A percentile compares a stretch with the other conserved stretches of the same genome.
Evolutionary conservation across 2,888 invertebrate species (phyloP).

Genomic region (Autographa gamma): DNA sequence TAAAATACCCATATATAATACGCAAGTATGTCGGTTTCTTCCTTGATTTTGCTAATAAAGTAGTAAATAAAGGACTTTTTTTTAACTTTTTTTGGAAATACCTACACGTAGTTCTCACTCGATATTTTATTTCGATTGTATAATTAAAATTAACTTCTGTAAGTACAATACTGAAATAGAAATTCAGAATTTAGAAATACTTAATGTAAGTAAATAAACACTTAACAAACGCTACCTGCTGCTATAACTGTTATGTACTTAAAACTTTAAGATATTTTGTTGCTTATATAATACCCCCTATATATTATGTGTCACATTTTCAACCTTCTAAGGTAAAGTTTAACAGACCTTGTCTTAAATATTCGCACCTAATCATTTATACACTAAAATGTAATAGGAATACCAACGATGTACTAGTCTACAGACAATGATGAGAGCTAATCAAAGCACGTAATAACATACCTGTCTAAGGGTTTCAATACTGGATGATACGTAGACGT

Average conservation of each 20-base stretch:
- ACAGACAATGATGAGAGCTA: not conserved
- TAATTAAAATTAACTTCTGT: too few relatives aligned
- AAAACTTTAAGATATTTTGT: too few relatives aligned
- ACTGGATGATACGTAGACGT: conserved; percentile 17
- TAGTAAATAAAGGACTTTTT: not conserved
- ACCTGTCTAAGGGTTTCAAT: conserved; percentile 3
- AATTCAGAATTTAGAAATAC: too few relatives aligned
- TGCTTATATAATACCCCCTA: too few relatives aligned
- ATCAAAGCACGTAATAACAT: not conserved
- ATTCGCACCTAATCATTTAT: not conserved
- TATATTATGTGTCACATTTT: too few relatives aligned
- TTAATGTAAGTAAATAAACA: too few relatives aligned
- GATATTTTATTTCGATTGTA: too few relatives aligned
- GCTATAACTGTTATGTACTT: too few relatives aligned
- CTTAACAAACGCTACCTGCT: too few relatives aligned
- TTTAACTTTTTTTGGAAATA: not conserved
- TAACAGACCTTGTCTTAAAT: not conserved
- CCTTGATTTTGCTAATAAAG: not conserved
- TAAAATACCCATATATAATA: not conserved
- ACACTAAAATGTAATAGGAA: not conserved
- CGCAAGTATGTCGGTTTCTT: not conserved
- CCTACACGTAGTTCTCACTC: too few relatives aligned
- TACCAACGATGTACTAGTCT: not conserved
- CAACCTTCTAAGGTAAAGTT: too few relatives aligned
- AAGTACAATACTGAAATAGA: too few relatives aligned